These are phyloP conservation scores for Egretta garzetta DNA, from an alignment of 2,113 vertebrate genomes.

Conservation along the genomic window DNA sequence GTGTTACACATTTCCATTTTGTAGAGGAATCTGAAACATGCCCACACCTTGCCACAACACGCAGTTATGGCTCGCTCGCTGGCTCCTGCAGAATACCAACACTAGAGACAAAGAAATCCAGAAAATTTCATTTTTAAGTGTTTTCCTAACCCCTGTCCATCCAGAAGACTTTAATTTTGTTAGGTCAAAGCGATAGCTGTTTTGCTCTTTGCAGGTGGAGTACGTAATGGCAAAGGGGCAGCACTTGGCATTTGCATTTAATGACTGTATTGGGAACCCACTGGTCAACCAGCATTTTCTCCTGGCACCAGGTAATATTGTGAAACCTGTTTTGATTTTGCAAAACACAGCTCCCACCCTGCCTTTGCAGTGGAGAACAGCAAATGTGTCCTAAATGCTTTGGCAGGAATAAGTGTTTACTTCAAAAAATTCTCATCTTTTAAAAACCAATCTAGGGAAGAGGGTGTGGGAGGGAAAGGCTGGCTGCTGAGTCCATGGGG, in stretches of 20 bases:
- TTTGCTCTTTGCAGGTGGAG: neutral
- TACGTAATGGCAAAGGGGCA: neutral
- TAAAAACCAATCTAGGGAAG: neutral
- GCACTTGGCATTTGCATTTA: neutral
- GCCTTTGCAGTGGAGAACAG: neutral
- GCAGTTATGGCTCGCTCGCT: neutral
- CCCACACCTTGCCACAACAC: neutral
- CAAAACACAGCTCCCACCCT: neutral
- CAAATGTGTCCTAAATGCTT: neutral
- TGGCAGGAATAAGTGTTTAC: neutral
- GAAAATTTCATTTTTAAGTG: neutral
- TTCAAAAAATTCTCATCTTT: neutral
- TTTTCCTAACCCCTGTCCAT: neutral
- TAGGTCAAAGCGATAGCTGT: neutral
- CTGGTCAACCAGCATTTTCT: neutral
- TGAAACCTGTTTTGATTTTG: neutral
- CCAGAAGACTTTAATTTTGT: neutral
- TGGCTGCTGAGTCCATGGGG: neutral
- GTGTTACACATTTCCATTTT: neutral
- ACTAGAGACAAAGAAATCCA: neutral
- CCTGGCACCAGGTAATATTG: neutral
- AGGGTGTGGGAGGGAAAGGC: neutral
- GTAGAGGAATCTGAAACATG: neutral
- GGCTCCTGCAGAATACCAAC: neutral
- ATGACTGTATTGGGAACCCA: neutral